Conservation (phyloP, 2,797 vertebrate species). For the Gymnodraco acuticeps region DNA sequence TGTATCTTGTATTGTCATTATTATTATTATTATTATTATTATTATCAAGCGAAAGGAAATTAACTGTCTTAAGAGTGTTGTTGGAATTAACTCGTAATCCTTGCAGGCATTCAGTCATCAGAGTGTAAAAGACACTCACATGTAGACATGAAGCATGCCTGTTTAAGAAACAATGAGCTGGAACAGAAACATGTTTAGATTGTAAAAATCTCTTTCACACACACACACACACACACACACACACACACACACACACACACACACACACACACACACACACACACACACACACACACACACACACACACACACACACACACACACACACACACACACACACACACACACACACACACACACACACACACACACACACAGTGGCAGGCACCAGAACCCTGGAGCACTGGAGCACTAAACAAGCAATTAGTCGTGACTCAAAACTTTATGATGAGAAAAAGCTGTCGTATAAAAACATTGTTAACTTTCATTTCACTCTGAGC, state of each 20-base stretch:
- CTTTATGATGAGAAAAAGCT: constrained; percentile 60
- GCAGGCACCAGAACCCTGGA: too few species aligned
- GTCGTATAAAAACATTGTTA: constrained; percentile 49
- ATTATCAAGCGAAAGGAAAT: background rate
- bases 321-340: too few species aligned
- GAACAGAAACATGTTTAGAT: background rate
- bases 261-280: too few species aligned
- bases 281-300: too few species aligned
- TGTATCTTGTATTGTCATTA: background rate
- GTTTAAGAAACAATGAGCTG: constrained; percentile 3
- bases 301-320: too few species aligned
- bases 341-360: background rate
- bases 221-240: too few species aligned
- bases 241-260: too few species aligned
- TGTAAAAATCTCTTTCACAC: too few species aligned
- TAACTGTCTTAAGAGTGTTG: constrained; percentile 2
- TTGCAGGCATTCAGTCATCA: constrained; percentile 38
- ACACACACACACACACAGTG: background rate
- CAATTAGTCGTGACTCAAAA: constrained; percentile 52
- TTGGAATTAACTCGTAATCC: constrained; percentile 17
- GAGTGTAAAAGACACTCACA: too few species aligned
- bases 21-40: too few species aligned
- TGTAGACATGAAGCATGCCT: constrained; percentile 41
- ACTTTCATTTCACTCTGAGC: constrained; percentile 59
- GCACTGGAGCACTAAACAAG: constrained; percentile 47